These are phyloP conservation scores for cattle (Bos taurus) DNA, from an alignment of 2,113 vertebrate genomes.

Conservation along the genomic window ARS-UCD2.0 NC_037332.1:103763501-103764000, in stretches of 20 bases:
- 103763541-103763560: background rate
- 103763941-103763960: constrained; percentile 99
- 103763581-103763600: background rate
- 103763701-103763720: background rate
- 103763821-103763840: background rate
- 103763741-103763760: background rate
- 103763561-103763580: background rate
- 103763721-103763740: background rate
- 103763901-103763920: constrained; percentile 54
- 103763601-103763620: background rate
- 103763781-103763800: background rate
- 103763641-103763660: constrained; percentile 61
- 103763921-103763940: constrained; percentile 98
- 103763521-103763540: background rate
- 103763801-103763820: background rate
- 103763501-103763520: background rate
- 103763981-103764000: constrained; percentile 95
- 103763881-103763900: constrained; percentile 38
- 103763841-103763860: background rate
- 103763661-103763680: background rate
- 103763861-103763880: constrained; percentile 32
- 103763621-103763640: background rate
- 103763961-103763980: constrained; percentile 98
- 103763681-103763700: background rate
- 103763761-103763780: background rate